phyloP scores from a whole-genome alignment of 2,888 invertebrate species.

The Chironomus tentans region DNA sequence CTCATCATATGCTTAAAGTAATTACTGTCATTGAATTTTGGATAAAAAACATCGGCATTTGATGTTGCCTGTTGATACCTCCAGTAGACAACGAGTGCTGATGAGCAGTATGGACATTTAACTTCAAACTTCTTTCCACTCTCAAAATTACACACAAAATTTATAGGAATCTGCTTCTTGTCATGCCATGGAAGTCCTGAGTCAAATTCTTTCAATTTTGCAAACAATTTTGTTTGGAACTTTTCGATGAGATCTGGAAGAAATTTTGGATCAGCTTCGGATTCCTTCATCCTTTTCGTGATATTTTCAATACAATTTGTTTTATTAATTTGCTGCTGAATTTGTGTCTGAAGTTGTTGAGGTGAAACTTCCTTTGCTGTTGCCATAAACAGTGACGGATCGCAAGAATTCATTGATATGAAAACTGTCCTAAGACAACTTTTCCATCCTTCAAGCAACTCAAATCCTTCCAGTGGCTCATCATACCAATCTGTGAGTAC shows the following conservation, averaged over 20 bases:
- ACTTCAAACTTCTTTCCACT: constrained; percentile 1
- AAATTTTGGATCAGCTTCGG: background rate
- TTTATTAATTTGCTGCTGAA: background rate
- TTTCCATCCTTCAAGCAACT: background rate
- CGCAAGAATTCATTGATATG: background rate
- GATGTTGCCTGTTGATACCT: background rate
- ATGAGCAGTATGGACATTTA: background rate
- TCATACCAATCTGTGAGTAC: background rate
- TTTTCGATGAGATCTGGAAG: background rate
- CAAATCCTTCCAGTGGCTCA: background rate
- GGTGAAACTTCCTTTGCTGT: background rate
- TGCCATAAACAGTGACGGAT: background rate
- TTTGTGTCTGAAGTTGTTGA: background rate
- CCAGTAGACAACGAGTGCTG: background rate
- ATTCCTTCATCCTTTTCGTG: background rate
- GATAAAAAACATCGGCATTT: background rate
- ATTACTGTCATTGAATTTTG: background rate
- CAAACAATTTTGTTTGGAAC: background rate
- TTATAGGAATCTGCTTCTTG: background rate
- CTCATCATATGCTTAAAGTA: background rate
- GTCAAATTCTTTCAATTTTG: background rate
- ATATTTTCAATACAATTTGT: background rate
- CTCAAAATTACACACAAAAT: background rate
- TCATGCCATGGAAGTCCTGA: background rate
- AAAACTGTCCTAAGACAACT: background rate